Evolutionary conservation across 2,797 vertebrate genomes (phyloP).

Genomic region (Enteromius anoplus): DNA sequence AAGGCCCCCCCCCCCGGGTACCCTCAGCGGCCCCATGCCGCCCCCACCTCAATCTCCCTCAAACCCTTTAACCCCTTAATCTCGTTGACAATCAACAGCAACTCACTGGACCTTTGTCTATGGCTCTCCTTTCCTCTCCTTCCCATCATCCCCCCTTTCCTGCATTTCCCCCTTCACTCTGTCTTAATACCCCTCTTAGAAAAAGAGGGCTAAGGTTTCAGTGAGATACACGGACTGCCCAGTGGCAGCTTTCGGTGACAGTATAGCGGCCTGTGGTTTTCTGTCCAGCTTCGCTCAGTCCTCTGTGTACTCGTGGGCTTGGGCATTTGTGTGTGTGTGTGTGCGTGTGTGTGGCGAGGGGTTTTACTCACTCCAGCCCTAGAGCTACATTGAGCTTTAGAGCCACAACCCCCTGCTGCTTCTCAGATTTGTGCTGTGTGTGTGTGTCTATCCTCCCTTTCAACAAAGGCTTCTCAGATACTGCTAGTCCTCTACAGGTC

Average conservation of each 20-base stretch:
- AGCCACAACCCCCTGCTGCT: constrained; percentile 61
- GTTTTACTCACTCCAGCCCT: constrained; percentile 46
- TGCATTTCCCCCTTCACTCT: constrained; percentile 4
- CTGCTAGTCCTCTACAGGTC: constrained; percentile 48
- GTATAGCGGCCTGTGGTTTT: constrained; percentile 45
- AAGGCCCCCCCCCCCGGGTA: constrained; percentile 43
- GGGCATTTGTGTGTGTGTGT: constrained; percentile 2
- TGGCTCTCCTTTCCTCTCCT: constrained; percentile 22
- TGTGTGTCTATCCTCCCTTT: constrained; percentile 27
- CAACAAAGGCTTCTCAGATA: constrained; percentile 61
- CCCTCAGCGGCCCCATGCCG: constrained; percentile 41
- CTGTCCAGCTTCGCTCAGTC: constrained; percentile 37
- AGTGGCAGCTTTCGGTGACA: constrained; percentile 44
- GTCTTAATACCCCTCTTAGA: constrained; percentile 46
- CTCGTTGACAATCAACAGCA: constrained; percentile 64
- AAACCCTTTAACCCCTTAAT: constrained; percentile 59
- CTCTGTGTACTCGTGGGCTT: not conserved
- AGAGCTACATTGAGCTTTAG: constrained; percentile 56
- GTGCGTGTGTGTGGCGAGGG: constrained; percentile 31
- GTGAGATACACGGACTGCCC: constrained; percentile 33
- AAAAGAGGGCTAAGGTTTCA: constrained; percentile 57
- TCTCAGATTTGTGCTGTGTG: constrained; percentile 55
- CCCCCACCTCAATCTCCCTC: constrained; percentile 46
- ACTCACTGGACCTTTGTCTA: constrained; percentile 59
- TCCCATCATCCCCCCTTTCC: constrained; percentile 20